Percentiles rank a stretch among this genome's conserved stretches.
These are phyloP conservation scores for Ifrita kowaldi DNA, from an alignment of 2,113 vertebrate species.

Conservation along the genomic window DNA sequence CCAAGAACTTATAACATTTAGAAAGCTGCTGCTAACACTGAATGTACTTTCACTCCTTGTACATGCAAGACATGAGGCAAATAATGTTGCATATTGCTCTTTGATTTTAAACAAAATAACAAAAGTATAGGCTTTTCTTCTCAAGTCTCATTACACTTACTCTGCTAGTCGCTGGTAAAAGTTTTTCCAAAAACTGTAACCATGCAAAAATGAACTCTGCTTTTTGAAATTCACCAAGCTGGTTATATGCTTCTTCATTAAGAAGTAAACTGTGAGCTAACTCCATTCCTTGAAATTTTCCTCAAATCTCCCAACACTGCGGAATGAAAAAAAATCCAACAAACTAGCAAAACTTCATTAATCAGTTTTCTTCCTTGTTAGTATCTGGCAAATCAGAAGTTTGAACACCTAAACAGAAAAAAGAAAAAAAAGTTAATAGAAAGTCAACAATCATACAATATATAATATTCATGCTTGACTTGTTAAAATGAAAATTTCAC, in stretches of 20 bases:
- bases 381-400: not conserved
- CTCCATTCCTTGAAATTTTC: conserved; percentile 78
- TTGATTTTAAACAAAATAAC: not conserved
- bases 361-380: not conserved
- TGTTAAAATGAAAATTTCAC: not conserved
- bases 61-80: not conserved
- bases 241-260: conserved; percentile 78
- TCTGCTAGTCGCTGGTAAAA: conserved; percentile 77
- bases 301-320: not conserved
- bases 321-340: not conserved
- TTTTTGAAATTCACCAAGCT: conserved; percentile 81
- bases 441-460: not conserved
- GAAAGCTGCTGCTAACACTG: not conserved
- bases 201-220: conserved; percentile 86
- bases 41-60: not conserved
- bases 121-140: not conserved
- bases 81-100: not conserved
- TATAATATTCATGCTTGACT: not conserved
- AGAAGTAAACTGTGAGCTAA: conserved; percentile 83
- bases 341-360: not conserved
- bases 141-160: conserved; percentile 66
- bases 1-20: not conserved
- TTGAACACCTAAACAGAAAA: conserved; percentile 1
- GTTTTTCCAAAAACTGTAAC: conserved; percentile 85
- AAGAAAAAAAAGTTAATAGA: not conserved